Evolutionary conservation across 2,888 invertebrate species (phyloP).

Genomic region (Trissolcus japonicus): DNA sequence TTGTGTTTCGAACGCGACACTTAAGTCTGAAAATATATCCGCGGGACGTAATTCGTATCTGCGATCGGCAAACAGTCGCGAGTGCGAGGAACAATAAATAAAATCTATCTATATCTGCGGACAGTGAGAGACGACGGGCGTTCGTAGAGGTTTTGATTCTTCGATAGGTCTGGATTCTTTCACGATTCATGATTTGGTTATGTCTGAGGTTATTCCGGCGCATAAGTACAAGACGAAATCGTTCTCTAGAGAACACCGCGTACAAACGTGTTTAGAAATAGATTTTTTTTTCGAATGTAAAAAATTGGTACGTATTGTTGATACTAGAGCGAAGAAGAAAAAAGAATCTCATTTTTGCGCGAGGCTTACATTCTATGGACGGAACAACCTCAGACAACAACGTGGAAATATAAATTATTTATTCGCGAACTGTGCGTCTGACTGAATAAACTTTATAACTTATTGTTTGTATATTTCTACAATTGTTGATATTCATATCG

Average conservation of each 20-base stretch:
- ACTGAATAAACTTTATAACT: conserved; percentile 47
- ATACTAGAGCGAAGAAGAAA: conserved; percentile 14
- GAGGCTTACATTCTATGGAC: neutral
- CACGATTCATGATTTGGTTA: conserved; percentile 39
- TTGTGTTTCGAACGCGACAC: conserved; percentile 52
- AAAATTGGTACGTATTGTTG: conserved; percentile 30
- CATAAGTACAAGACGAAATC: conserved; percentile 39
- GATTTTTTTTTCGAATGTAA: conserved; percentile 10
- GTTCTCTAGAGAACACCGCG: conserved; percentile 24
- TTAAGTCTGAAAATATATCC: conserved; percentile 56
- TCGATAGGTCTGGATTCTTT: conserved; percentile 62
- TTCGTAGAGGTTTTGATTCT: conserved; percentile 63
- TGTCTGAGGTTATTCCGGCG: conserved; percentile 31
- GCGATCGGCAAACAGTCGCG: conserved; percentile 61
- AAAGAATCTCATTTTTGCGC: neutral
- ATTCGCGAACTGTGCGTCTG: conserved; percentile 39
- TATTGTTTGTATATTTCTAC: conserved; percentile 47
- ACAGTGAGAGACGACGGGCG: conserved; percentile 63
- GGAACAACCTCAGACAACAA: conserved; percentile 13
- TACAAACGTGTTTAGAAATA: conserved; percentile 34
- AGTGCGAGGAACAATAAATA: conserved; percentile 75
- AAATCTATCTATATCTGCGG: conserved; percentile 73
- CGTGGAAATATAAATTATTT: conserved; percentile 36
- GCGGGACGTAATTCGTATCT: conserved; percentile 67
- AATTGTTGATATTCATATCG: conserved; percentile 50